These are phyloP conservation scores for Hoplodrina blanda DNA, from an alignment of 2,888 invertebrate genomes.

Conservation along the genomic window DNA sequence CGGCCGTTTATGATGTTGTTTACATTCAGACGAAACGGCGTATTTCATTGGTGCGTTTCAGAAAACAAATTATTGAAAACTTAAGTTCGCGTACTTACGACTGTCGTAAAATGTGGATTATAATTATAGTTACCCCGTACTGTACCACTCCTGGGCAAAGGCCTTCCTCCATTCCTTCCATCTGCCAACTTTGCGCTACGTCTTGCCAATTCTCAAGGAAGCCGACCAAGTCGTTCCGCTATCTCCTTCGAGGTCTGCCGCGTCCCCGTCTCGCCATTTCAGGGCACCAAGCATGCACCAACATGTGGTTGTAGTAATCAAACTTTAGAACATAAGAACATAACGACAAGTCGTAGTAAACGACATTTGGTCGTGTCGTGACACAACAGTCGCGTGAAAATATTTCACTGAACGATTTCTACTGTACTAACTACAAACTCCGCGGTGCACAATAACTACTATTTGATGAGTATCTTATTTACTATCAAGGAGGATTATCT, in stretches of 20 bases:
- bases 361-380: neutral
- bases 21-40: neutral
- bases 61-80: neutral
- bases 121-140: too few species aligned
- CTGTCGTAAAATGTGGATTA: too few species aligned
- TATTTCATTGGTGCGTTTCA: neutral
- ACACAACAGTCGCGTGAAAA: conserved; percentile 24
- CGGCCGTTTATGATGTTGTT: neutral
- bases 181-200: too few species aligned
- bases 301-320: neutral
- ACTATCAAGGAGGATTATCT: conserved; percentile 50
- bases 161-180: too few species aligned
- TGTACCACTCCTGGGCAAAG: too few species aligned
- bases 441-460: conserved; percentile 19
- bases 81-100: neutral
- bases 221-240: too few species aligned
- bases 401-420: conserved; percentile 45
- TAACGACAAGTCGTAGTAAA: neutral
- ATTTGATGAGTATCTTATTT: conserved; percentile 32
- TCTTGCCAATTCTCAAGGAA: too few species aligned
- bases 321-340: neutral
- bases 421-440: conserved; percentile 13
- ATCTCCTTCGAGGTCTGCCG: too few species aligned
- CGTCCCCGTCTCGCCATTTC: too few species aligned
- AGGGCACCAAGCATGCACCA: neutral